phyloP scores from a whole-genome alignment of 2,113 vertebrate species.

The Madoqua kirkii region DNA sequence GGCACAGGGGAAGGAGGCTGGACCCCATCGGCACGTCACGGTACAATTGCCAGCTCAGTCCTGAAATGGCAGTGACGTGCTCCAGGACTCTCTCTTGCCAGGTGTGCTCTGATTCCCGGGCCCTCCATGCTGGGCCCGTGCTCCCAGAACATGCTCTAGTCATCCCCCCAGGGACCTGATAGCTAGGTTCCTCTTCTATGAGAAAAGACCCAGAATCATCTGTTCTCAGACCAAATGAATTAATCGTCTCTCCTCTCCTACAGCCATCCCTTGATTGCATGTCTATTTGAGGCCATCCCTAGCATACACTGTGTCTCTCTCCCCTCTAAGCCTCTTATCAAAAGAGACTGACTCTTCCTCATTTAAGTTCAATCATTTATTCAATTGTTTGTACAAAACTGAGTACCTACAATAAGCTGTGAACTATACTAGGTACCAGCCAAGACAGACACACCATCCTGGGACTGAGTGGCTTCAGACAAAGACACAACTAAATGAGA shows the following conservation, averaged over 20 bases:
- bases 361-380: neutral
- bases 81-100: neutral
- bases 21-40: fast-evolving
- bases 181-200: neutral
- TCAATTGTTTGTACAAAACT: neutral
- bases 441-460: fast-evolving
- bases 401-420: neutral
- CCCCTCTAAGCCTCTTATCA: neutral
- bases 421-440: too few relatives aligned
- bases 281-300: neutral
- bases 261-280: fast-evolving
- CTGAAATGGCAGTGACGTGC: neutral
- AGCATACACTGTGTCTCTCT: neutral
- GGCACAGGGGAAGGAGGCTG: too few relatives aligned
- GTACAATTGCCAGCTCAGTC: neutral
- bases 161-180: too few relatives aligned
- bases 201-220: neutral
- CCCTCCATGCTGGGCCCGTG: fast-evolving
- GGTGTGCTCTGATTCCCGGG: too few relatives aligned
- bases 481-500: neutral
- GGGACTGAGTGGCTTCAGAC: neutral
- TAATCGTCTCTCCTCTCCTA: too few relatives aligned
- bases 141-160: fast-evolving
- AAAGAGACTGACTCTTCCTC: neutral
- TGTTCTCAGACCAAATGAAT: too few relatives aligned